Evolutionary conservation across 2,113 vertebrate species (phyloP).

Genomic region (Piliocolobus tephrosceles): DNA sequence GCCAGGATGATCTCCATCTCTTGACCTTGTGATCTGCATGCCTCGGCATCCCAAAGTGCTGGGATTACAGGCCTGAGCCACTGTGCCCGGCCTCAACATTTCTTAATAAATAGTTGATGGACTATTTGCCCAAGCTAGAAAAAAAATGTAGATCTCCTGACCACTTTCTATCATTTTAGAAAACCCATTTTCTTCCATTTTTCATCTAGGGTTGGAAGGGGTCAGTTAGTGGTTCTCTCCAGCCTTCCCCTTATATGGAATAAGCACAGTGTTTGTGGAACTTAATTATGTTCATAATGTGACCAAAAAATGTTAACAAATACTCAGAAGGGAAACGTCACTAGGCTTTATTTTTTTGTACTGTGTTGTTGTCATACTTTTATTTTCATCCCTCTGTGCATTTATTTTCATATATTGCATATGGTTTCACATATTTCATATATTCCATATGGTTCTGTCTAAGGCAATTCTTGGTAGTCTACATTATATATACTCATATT

Average conservation of each 20-base stretch:
- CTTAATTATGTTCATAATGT: background rate
- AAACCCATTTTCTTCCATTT: background rate
- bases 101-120: too few relatives aligned
- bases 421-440: too few relatives aligned
- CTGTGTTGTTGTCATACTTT: background rate
- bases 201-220: background rate
- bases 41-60: too few relatives aligned
- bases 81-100: background rate
- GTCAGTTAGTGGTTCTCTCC: background rate
- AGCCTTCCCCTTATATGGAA: background rate
- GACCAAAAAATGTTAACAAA: background rate
- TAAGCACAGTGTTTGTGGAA: background rate
- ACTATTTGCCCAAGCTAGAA: background rate
- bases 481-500: background rate
- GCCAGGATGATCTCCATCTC: too few relatives aligned
- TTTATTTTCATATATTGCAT: background rate
- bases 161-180: background rate
- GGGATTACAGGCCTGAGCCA: too few relatives aligned
- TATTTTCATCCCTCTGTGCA: background rate
- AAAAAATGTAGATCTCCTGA: background rate
- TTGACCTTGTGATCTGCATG: too few relatives aligned
- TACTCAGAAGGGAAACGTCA: background rate
- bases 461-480: background rate
- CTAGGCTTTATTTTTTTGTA: background rate
- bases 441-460: background rate